Base-by-base conservation (phyloP, 2,888 invertebrate genomes). In the Lepeophtheirus nordmannii region DNA sequence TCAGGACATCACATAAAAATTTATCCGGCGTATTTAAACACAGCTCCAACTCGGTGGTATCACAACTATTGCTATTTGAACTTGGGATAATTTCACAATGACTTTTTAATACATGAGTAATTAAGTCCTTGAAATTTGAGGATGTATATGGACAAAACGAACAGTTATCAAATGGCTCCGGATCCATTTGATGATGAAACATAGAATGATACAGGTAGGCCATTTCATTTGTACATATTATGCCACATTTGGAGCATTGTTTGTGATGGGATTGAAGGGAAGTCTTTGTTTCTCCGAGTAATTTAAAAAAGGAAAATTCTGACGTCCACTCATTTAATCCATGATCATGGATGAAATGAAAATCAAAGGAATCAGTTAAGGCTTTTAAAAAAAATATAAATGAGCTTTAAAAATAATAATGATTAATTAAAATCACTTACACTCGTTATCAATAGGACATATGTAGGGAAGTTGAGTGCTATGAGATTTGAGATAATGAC, bases 201-300 rank as follows among this genome's bases (percentile, higher is more conserved):
- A 7, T 22, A 17, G 17, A 37, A 37, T 60, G 60, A 23, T 22
- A 60, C 30, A 30, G 39, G n/a, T 22, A 37, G 12, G 37, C 22
- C 17, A 37, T 60, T 60, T 60, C 60, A 9, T 10, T 60, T 11
- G 60, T 38, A 37, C 60, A 20, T 1, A 60, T 60, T 10, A 60
- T 10, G 60, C 30, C 30, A 38, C 60, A 60, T 17, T 60, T 20
- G 14, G 60, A 60, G 23, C 60, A 60, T 30, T 60, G 60, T 17
- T 60, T 37, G 22, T 60, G 60, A 17, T 46, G 1, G 14, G 14
- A 5, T 17, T 46, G 53, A n/a, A 46, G 14, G 17, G 53, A 14
- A n/a, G 53, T 17, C 14, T 46, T 46, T 17, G 17, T 14, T 17
- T n/a, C 53, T 46, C 53, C 53, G 53, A 46, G 30, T 30, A 30